Base-by-base conservation (phyloP, 2,797 vertebrate species). In the Echeneis naucrates region DNA sequence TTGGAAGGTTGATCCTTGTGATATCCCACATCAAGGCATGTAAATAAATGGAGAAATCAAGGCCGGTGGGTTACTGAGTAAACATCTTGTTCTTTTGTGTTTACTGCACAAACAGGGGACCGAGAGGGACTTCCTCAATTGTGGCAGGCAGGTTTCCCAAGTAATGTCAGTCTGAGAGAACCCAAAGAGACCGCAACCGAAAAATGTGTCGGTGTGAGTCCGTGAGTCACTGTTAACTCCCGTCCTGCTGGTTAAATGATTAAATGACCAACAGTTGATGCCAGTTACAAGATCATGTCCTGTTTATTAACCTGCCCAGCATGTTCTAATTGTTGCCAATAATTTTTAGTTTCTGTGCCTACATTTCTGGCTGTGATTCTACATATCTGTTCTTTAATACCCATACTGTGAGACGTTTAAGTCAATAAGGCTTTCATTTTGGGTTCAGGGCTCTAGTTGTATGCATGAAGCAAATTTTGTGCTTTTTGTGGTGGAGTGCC, bases 31-130 rank as follows among this genome's bases (percentile, higher is more conserved):
- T 85, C 76, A 82, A 88, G 58, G 24, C 45, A 59, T 53, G 66
- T 64, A 58, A 77, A 88, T 73, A 72, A 85, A 83, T n/a, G 59
- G 54, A 59, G 57, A 61, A 61, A 75, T 80, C 68, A 71, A 4
- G n/a, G 69, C 57, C 61, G 68, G 50, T 35, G 52, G 69, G 65
- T 79, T 80, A 64, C 81, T 75, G 81, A 88, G 71, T 23, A 58
- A 70, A 86, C 73, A 52, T 63, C 64, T 81, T 80, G 53, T 78
- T 88, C 77, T 80, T 70, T 48, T 60, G 66, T 77, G 70, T 84
- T 87, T 76, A 44, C 81, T 78, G 78, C 75, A 86, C 73, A 81
- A 26, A 85, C 54, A 45, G 72, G 48, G 72, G 80, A 80, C 82
- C 42, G 71, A 61, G 50, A 68, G 44, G 47, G 73, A 75, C 76